phyloP scores from a whole-genome alignment of 2,797 vertebrate species.

The Enteromius treurensis region DNA sequence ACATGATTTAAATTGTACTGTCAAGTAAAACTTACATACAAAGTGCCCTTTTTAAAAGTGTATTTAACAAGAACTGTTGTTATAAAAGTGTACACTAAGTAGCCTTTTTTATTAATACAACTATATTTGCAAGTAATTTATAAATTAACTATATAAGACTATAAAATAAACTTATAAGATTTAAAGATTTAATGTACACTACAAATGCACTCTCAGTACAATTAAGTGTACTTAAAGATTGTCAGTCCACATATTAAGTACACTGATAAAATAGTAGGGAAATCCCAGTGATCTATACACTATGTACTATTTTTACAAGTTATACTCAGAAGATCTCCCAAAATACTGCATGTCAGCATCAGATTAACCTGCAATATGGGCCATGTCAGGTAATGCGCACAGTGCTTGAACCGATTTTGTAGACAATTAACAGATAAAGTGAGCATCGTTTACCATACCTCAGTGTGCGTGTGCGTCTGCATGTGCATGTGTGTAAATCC shows the following conservation, averaged over 20 bases:
- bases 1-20: not conserved
- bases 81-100: not conserved
- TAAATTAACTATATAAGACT: not conserved
- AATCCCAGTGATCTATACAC: not conserved
- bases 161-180: not conserved
- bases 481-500: constrained; percentile 2
- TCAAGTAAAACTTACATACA: not conserved
- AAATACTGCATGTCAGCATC: not conserved
- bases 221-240: not conserved
- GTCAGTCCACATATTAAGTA: not conserved
- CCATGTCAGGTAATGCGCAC: not conserved
- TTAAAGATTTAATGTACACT: not conserved
- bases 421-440: not conserved
- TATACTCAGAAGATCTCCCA: not conserved
- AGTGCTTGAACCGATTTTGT: constrained; percentile 4
- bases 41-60: not conserved
- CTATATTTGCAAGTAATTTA: not conserved
- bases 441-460: not conserved
- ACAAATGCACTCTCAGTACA: not conserved
- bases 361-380: constrained; percentile 4
- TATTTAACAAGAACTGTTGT: not conserved
- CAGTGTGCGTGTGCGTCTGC: not conserved
- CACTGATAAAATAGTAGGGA: not conserved
- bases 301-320: not conserved
- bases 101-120: not conserved